Evolutionary conservation across 2,888 invertebrate genomes (phyloP).

Genomic region (Habroteleia sp.): DNA sequence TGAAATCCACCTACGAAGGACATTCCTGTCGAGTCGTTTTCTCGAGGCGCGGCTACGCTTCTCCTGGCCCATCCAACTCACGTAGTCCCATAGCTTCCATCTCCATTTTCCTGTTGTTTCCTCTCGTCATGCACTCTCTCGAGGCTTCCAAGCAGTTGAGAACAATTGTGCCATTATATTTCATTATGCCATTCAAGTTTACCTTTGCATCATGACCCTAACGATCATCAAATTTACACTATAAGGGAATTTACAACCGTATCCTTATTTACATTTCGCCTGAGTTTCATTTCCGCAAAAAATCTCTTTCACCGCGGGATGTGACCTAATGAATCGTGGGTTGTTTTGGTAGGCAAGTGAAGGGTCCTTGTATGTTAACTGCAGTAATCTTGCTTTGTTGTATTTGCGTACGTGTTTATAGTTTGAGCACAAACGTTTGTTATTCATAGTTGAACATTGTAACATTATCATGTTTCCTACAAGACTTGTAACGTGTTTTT

Average conservation of each 20-base stretch:
- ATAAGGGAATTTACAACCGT: conserved; percentile 9
- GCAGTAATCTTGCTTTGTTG: no score
- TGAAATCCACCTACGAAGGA: conserved; percentile 65
- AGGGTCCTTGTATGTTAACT: not conserved
- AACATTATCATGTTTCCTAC: no score
- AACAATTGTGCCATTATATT: conserved; percentile 42
- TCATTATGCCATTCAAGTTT: conserved; percentile 32
- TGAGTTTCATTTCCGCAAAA: not conserved
- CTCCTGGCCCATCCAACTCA: conserved; percentile 46
- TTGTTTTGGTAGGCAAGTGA: no score
- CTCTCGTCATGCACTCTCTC: conserved; percentile 42
- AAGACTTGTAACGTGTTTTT: no score
- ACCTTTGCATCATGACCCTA: conserved; percentile 24
- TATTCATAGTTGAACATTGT: no score
- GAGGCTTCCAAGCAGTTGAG: conserved; percentile 34
- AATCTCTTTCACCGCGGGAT: not conserved
- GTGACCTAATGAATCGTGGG: not conserved
- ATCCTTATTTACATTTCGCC: conserved; percentile 13
- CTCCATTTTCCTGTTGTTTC: conserved; percentile 45
- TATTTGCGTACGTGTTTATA: no score
- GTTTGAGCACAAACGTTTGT: no score
- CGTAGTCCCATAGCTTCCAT: conserved; percentile 45
- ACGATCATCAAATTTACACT: conserved; percentile 40
- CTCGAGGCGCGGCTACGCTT: conserved; percentile 49
- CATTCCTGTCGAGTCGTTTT: conserved; percentile 65